Conservation (phyloP, 2,113 vertebrate species). For the Sylvilagus bachmani region DNA sequence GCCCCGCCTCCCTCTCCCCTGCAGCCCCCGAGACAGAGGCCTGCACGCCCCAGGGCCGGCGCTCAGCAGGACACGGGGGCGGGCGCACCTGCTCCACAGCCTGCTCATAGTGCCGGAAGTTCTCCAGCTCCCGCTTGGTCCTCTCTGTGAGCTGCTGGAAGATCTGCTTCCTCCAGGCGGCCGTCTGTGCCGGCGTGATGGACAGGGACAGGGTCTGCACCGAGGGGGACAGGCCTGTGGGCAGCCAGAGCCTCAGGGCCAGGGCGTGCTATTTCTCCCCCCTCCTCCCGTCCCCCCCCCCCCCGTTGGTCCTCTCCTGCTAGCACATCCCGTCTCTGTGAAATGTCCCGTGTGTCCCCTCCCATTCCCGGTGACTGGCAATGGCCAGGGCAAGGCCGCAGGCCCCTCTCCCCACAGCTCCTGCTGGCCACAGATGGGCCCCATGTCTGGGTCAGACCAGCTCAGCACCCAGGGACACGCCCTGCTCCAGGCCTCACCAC, state of each 20-base stretch:
- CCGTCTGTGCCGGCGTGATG: slow-evolving; percentile 93
- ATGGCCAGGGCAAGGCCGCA: too few species aligned
- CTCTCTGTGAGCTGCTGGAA: slow-evolving; percentile 96
- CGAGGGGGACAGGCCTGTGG: slow-evolving; percentile 90
- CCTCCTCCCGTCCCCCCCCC: not conserved
- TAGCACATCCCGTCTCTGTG: not conserved
- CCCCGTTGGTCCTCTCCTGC: not conserved
- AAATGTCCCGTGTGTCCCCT: not conserved
- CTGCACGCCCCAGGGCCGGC: too few species aligned
- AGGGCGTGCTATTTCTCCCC: not conserved
- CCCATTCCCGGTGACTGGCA: too few species aligned
- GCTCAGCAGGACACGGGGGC: too few species aligned
- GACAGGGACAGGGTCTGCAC: slow-evolving; percentile 93
- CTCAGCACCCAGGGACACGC: not conserved
- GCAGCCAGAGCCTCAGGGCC: slow-evolving; percentile 53
- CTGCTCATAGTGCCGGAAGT: slow-evolving; percentile 96
- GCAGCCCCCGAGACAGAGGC: too few species aligned
- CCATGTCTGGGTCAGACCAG: not conserved
- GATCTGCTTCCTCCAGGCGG: slow-evolving; percentile 96
- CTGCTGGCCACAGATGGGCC: accelerated
- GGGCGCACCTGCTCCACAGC: slow-evolving; percentile 96
- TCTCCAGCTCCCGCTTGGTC: slow-evolving; percentile 95
- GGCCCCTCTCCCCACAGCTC: not conserved
- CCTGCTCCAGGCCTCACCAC: too few species aligned
- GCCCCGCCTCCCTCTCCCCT: too few species aligned